Base-by-base conservation (phyloP, 2,113 vertebrate species). In the Pelvicachromis taeniatus region DNA sequence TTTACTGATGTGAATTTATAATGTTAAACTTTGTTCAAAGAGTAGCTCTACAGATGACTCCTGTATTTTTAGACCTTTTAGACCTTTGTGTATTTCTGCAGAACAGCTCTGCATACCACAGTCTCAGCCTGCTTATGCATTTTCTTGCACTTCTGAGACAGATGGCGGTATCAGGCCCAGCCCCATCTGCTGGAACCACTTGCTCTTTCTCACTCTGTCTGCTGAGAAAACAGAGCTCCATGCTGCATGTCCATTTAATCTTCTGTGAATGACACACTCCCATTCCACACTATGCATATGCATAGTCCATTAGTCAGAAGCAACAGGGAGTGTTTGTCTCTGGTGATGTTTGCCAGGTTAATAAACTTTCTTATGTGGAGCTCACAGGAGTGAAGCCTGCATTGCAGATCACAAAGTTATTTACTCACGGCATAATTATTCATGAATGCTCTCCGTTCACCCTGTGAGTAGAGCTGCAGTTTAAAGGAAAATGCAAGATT, bases 151-250 rank as follows among this genome's bases (percentile, higher is more conserved):
- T 80, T 63, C n/a, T 33, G 61, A 85, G 88, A 88, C 85, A 91
- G 93, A 93, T 88, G 91, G 92, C 79, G 13, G 35, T 9, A 58
- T 89, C 84, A 89, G 89, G 70, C 78, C 42, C 50, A 29, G 73
- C 38, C 55, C 85, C 89, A 85, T 94, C 91, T 92, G 90, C 90
- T 89, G 85, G 86, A 90, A 59, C 45, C 78, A 9, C 83, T 83
- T 6, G 42, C 75, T 90, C 82, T 21, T 56, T 83, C 82, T 82
- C 82, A 21, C 79, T 63, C 78, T 19, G 73, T 85, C 84, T 70
- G 53, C 86, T 14, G 86, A 85, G 86, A 82, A 82, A 84, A 87
- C 85, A 81, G 35, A 79, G 21, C 82, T 61, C 73, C 61, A 11
- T 29, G 68, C 85, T 77, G 83, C 87, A 83, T 26, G 88, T 70